phyloP scores from a whole-genome alignment of 2,888 invertebrate genomes.

The Ophion obscuratus region DNA sequence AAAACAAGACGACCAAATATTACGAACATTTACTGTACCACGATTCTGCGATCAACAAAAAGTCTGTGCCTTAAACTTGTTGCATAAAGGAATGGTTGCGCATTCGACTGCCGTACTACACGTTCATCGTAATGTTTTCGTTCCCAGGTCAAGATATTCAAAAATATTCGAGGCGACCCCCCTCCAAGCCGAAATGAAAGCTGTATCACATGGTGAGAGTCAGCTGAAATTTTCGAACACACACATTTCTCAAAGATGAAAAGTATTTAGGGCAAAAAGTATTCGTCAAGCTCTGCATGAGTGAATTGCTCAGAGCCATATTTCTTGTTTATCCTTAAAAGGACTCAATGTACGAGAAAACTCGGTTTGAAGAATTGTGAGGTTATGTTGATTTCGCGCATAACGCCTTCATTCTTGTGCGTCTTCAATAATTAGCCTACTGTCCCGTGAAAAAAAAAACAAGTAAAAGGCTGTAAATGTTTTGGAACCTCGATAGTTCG shows the following conservation, averaged over 20 bases:
- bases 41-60: background rate
- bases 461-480: background rate
- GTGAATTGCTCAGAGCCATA: background rate
- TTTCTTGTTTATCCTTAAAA: background rate
- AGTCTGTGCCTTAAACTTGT: slow-evolving; percentile 8
- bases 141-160: background rate
- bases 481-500: background rate
- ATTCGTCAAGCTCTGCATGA: background rate
- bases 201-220: background rate
- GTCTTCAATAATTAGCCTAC: background rate
- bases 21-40: background rate
- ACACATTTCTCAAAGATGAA: background rate
- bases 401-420: background rate
- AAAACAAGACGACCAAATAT: slow-evolving; percentile 1
- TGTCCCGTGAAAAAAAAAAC: background rate
- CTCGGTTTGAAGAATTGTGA: background rate
- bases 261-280: background rate
- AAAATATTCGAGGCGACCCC: background rate
- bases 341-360: background rate
- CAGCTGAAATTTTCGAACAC: background rate
- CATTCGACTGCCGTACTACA: slow-evolving; percentile 4
- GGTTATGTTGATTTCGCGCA: background rate
- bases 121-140: background rate
- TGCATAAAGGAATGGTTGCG: background rate
- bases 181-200: background rate